These are phyloP conservation scores for Choreutis nemorana DNA, from an alignment of 2,888 invertebrate species.

Conservation along the genomic window DNA sequence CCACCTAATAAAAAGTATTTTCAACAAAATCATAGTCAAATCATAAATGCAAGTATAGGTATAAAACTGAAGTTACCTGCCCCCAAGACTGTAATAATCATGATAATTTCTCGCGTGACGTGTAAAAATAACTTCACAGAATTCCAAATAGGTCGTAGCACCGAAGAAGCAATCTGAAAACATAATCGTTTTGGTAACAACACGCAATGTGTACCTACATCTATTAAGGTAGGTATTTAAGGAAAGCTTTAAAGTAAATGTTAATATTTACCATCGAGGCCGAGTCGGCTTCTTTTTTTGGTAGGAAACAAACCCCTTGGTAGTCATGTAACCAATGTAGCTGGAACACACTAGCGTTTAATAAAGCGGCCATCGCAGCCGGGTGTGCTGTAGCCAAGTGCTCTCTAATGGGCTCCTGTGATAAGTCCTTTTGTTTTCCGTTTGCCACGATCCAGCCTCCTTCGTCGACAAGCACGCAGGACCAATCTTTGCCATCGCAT, in stretches of 20 bases:
- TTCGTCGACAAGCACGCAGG: conserved; percentile 49
- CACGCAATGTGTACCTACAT: no score
- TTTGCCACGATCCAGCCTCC: conserved; percentile 46
- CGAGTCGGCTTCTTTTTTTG: conserved; percentile 16
- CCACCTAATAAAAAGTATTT: conserved; percentile 17
- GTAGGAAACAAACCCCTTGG: conserved; percentile 46
- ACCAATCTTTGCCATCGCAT: conserved; percentile 43
- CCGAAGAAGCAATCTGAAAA: conserved; percentile 34
- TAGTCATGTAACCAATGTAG: conserved; percentile 52
- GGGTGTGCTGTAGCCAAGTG: conserved; percentile 41
- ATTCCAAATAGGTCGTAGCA: conserved; percentile 31
- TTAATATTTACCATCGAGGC: conserved; percentile 24
- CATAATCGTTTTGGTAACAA: no score
- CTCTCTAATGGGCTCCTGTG: conserved; percentile 25
- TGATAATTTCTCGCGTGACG: conserved; percentile 24
- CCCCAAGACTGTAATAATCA: conserved; percentile 24
- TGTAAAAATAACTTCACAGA: conserved; percentile 21
- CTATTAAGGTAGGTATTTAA: no score
- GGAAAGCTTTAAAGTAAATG: no score
- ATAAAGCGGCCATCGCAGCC: conserved; percentile 36
- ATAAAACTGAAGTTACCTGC: conserved; percentile 23
- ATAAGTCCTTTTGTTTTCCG: conserved; percentile 17
- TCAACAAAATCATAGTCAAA: not conserved
- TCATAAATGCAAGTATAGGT: no score
- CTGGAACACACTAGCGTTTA: conserved; percentile 35